Evolutionary conservation across 2,797 vertebrate species (phyloP), one percentile per base, ranked within the genome.

Genomic region (Molossus molossus): DNA sequence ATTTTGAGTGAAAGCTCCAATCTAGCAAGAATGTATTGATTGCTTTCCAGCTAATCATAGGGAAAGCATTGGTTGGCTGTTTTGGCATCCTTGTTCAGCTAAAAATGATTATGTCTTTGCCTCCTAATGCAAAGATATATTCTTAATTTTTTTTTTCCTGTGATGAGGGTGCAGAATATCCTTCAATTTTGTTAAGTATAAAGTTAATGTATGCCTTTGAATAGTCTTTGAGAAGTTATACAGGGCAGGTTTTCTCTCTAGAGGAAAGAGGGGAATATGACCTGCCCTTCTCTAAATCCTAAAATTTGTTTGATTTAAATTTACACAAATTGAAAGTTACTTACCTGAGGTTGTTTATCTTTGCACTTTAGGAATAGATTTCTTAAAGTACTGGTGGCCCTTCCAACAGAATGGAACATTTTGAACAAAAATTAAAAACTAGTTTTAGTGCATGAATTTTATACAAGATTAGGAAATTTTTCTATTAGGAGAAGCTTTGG

Each of bases 1-100:
- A 96, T 95, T 97, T 96, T 97, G 86, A 96, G 83, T 90, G 86
- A 97, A 94, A 96, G 69, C 86, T 96, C 50, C 91, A 97, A 96
- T 97, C 72, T 93, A 95, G 76, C 87, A 95, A 93, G 62, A 97
- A 83, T 87, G n/a, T 72, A 96, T 91, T 96, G 95, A 97, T 97
- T 97, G 76, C 83, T 95, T 95, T 97, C 95, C 96, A 97, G 67
- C 80, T 96, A 97, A 96, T 97, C 97, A 97, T 93, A 96, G 80
- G 97, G 80, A 97, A 97, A 97, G 93, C 95, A 93, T 96, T 73
- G 80, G 79, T 94, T 96, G 76, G 87, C 92, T 17, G 6, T 94
- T 93, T 87, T 96, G 94, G 77, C 94, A 97, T 95, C 60, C 33
- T 83, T 84, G 37, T 91, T 95, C 80, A 89, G 76, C 96, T 97